Evolutionary conservation across 2,797 vertebrate genomes (phyloP), one percentile per base, ranked within the genome.

Genomic region (Paedocypris micromegethes): DNA sequence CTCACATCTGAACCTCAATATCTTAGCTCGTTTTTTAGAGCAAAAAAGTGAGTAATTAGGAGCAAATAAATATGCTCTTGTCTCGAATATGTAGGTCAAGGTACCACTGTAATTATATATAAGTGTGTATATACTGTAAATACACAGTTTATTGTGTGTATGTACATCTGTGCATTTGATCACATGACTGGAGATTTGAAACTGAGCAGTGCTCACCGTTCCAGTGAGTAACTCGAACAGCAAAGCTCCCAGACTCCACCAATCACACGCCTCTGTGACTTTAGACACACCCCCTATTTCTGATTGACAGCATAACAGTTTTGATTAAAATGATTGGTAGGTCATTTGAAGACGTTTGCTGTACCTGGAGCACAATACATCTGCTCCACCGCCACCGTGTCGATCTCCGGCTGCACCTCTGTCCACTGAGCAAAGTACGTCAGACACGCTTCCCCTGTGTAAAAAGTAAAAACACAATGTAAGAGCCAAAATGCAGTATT

Each of bases 341-440:
- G n/a, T 0, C 9, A 5, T 46, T 54, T 67, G 4, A 51, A 43
- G 54, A 1, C 23, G 23, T 23, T 23, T 38, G 6, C 40, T 77
- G 88, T 86, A 96, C 97, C 97, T 90, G 97, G 97, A 64, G 95
- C 96, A 23, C 95, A 93, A 82, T 99, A 98, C 79, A 98, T 91
- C 71, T 92, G 83, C 51, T 97, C 93, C 75, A 68, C 75, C 2
- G 96, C 92, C 81, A 86, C 91, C 48, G 82, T 81, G 86, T 89
- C 89, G 58, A 85, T 92, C 67, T 89, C 92, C 5, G 90, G 87
- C 81, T 97, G 94, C 79, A 98, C 94, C 53, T 99, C 95, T n/a
- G 93, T 92, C 97, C 97, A 99, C 82, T 97, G 96, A 76, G 96
- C 94, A 73, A 99, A 98, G 82, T 96, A 98, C 0, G 95, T 98